phyloP scores from a whole-genome alignment of 2,888 invertebrate species.

The Tanytarsus gracilentus region DNA sequence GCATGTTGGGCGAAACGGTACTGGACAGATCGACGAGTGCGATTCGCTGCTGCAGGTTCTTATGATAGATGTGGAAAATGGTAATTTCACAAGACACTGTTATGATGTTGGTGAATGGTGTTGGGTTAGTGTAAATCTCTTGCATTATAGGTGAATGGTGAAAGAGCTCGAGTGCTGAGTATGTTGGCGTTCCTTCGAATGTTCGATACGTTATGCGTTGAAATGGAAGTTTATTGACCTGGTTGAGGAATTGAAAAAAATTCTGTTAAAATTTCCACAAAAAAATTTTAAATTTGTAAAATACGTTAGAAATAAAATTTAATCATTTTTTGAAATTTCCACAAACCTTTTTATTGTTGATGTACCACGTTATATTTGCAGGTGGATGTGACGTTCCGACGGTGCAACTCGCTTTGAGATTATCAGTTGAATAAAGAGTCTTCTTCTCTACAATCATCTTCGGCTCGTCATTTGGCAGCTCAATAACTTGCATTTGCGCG shows the following conservation, averaged over 20 bases:
- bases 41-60: conserved; percentile 42
- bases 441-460: conserved; percentile 47
- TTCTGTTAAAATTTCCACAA: background rate
- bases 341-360: conserved; percentile 47
- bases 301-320: background rate
- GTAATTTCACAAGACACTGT: conserved; percentile 41
- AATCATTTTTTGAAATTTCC: background rate
- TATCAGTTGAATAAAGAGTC: conserved; percentile 45
- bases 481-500: conserved; percentile 49
- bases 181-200: conserved; percentile 40
- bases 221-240: conserved; percentile 42
- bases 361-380: conserved; percentile 49
- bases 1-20: conserved; percentile 42
- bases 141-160: conserved; percentile 43
- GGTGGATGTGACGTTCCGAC: conserved; percentile 49
- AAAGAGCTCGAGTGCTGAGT: conserved; percentile 41
- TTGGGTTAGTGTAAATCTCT: conserved; percentile 39
- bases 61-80: conserved; percentile 43
- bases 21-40: conserved; percentile 38
- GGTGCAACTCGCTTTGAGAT: conserved; percentile 47
- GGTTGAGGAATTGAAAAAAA: background rate
- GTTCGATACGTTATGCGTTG: conserved; percentile 41
- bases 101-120: conserved; percentile 41
- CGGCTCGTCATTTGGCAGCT: conserved; percentile 48
- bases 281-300: conserved; percentile 9